phyloP scores from a whole-genome alignment of 2,113 vertebrate species.

The Nothobranchius furzeri region DNA sequence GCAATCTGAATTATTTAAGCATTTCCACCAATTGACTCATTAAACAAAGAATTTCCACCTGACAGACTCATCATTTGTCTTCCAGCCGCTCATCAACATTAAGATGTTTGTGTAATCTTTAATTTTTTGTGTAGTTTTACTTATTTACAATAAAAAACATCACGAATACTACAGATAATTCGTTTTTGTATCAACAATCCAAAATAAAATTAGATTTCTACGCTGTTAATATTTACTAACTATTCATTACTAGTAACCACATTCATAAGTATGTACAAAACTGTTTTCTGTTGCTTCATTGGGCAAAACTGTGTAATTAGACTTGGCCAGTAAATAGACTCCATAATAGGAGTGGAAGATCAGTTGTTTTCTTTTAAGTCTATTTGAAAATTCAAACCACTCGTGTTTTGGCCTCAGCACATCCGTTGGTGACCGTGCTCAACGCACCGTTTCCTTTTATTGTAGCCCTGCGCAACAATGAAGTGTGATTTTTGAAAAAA shows the following conservation, averaged over 20 bases:
- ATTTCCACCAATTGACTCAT: too few species aligned
- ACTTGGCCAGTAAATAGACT: background rate
- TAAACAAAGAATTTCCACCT: too few species aligned
- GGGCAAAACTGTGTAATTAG: background rate
- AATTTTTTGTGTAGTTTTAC: too few species aligned
- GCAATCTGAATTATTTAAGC: too few species aligned
- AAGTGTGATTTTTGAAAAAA: conserved; percentile 72
- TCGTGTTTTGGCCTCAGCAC: background rate
- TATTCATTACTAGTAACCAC: background rate
- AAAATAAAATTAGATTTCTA: too few species aligned
- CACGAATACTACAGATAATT: too few species aligned
- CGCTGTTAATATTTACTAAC: too few species aligned
- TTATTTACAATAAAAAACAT: too few species aligned
- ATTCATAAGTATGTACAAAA: background rate
- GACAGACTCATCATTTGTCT: too few species aligned
- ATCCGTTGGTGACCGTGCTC: conserved; percentile 18
- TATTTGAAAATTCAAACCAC: conserved; percentile 45
- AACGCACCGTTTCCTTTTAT: conserved; percentile 54
- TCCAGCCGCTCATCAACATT: too few species aligned
- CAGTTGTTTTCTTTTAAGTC: background rate
- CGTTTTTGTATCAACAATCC: too few species aligned
- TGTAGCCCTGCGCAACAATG: conserved; percentile 58
- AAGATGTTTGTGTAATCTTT: too few species aligned
- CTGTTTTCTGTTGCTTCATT: background rate
- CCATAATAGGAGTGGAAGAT: background rate